A percentile compares a stretch with the other conserved stretches of the same genome.
Evolutionary conservation across 92 coral and sea anemone species (phyloP).

Genomic region (Porites divaricata): DNA sequence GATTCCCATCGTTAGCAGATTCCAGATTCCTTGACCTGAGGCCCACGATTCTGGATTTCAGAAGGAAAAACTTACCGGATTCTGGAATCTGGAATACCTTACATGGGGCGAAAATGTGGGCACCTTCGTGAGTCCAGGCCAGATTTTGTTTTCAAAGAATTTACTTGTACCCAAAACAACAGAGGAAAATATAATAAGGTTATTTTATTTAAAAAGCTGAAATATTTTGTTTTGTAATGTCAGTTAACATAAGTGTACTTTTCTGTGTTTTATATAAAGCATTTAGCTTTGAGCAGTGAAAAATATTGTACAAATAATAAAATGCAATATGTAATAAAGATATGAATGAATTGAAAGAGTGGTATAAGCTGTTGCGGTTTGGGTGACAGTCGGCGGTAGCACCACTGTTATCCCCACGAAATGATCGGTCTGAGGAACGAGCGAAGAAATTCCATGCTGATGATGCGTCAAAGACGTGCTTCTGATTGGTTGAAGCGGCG

Average conservation of each 20-base stretch:
- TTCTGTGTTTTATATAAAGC: slow-evolving; percentile 24
- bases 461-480: too few species aligned
- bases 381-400: not conserved
- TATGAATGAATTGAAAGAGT: not conserved
- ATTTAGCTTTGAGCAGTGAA: slow-evolving; percentile 4
- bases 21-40: too few species aligned
- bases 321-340: slow-evolving; percentile 6
- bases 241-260: not conserved
- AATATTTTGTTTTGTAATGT: slow-evolving; percentile 31
- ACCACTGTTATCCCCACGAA: too few species aligned
- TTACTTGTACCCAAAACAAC: not conserved
- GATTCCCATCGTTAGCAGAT: too few species aligned
- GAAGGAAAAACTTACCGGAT: too few species aligned
- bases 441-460: too few species aligned
- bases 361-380: not conserved
- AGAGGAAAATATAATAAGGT: slow-evolving; percentile 3
- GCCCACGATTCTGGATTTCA: too few species aligned
- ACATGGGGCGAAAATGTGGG: too few species aligned
- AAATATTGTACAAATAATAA: slow-evolving; percentile 20
- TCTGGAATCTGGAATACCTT: too few species aligned
- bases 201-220: slow-evolving; percentile 46
- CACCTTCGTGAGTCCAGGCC: not conserved
- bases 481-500: too few species aligned
- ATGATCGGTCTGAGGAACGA: too few species aligned
- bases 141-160: not conserved